phyloP scores from a whole-genome alignment of 2,888 invertebrate genomes.

The Protonemura montana region DNA sequence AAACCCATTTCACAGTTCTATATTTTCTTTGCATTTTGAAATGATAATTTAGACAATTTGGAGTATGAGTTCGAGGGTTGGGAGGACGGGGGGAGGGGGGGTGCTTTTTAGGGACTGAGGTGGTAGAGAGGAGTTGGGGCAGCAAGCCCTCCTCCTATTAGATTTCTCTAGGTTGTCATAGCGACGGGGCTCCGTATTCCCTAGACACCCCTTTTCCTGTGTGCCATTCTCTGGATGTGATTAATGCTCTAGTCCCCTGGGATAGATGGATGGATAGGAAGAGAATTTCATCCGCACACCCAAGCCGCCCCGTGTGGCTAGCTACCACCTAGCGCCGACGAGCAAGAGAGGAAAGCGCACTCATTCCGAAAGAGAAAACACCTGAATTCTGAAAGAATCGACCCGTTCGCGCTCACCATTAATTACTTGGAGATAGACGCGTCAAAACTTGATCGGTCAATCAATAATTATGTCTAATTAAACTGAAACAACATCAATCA shows the following conservation, averaged over 20 bases:
- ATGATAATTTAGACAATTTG: constrained; percentile 56
- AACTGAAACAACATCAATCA: background rate
- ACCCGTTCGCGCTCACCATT: constrained; percentile 9
- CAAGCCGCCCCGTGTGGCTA: background rate
- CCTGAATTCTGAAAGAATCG: constrained; percentile 33
- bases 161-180: constrained; percentile 55
- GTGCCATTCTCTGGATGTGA: constrained; percentile 58
- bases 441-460: background rate
- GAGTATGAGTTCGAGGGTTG: constrained; percentile 49
- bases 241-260: constrained; percentile 60
- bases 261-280: constrained; percentile 50
- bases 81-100: constrained; percentile 24
- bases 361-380: constrained; percentile 24
- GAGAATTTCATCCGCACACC: constrained; percentile 28
- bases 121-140: constrained; percentile 42
- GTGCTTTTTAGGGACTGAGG: constrained; percentile 39
- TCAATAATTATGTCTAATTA: background rate
- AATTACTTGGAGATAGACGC: constrained; percentile 18
- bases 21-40: constrained; percentile 56
- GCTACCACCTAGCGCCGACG: background rate
- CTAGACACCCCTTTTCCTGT: constrained; percentile 55
- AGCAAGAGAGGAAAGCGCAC: background rate
- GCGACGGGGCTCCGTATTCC: constrained; percentile 52
- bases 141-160: constrained; percentile 52
- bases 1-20: constrained; percentile 53